Conservation (phyloP, 2,797 vertebrate species). For the Gorsachius magnificus region DNA sequence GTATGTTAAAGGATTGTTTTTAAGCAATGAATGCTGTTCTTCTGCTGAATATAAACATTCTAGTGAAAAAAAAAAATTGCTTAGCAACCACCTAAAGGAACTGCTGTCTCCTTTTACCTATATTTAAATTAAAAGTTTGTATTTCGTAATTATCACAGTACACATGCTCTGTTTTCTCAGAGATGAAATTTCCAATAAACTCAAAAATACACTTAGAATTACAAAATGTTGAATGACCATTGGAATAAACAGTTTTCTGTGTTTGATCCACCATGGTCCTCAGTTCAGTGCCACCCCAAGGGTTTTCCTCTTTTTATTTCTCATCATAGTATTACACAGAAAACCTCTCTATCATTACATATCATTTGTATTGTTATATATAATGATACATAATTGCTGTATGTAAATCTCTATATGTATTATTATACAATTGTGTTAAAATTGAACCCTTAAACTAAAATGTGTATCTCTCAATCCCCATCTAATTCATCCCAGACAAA, state of each 20-base stretch:
- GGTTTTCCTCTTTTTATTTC: neutral
- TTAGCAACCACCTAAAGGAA: neutral
- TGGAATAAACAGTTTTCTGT: neutral
- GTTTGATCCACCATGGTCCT: neutral
- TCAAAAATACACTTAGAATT: neutral
- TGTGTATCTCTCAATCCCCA: neutral
- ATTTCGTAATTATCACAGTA: neutral
- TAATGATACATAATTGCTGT: neutral
- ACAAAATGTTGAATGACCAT: neutral
- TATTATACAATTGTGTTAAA: neutral
- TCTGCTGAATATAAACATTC: neutral
- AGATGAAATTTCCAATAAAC: neutral
- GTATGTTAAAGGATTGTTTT: neutral
- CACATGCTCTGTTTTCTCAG: neutral
- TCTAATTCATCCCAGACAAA: neutral
- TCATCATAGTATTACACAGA: neutral
- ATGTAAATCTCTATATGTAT: neutral
- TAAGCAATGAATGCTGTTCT: neutral
- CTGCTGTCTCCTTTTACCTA: neutral
- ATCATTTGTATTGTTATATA: neutral
- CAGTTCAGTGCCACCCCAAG: neutral
- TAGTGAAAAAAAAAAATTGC: neutral
- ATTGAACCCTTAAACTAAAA: neutral
- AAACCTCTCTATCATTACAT: neutral
- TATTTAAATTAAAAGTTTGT: neutral